A percentile compares a stretch with the other conserved stretches of the same genome.
Evolutionary conservation across 2,888 invertebrate species (phyloP).

Genomic region (Scelioninae gen. 1): DNA sequence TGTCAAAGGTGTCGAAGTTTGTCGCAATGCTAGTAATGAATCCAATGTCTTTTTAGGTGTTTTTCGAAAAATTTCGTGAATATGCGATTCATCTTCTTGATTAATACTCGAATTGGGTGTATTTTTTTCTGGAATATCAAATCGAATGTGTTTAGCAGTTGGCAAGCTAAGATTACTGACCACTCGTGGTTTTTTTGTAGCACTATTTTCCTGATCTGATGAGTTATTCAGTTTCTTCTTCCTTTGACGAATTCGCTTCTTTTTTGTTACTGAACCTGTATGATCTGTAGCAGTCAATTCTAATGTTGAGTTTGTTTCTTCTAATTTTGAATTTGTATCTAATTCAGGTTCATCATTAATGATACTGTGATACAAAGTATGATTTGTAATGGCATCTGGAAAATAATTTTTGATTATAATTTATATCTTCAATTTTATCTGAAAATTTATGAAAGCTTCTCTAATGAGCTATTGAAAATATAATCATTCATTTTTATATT

Average conservation of each 20-base stretch:
- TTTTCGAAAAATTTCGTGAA: slow-evolving; percentile 10
- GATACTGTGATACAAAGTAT: slow-evolving; percentile 47
- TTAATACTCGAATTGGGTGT: slow-evolving; percentile 8
- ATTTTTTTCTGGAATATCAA: slow-evolving; percentile 71
- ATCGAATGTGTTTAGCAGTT: slow-evolving; percentile 78
- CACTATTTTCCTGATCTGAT: slow-evolving; percentile 30
- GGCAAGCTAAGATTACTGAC: slow-evolving; percentile 72
- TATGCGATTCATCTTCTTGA: slow-evolving; percentile 4
- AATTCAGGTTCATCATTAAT: slow-evolving; percentile 17
- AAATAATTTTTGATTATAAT: background rate
- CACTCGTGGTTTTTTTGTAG: slow-evolving; percentile 75
- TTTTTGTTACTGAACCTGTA: slow-evolving; percentile 61
- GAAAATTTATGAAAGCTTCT: too few relatives aligned
- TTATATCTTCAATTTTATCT: too few relatives aligned
- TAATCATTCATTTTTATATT: background rate
- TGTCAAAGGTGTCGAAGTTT: slow-evolving; percentile 76
- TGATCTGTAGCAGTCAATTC: slow-evolving; percentile 39
- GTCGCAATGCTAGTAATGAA: slow-evolving; percentile 74
- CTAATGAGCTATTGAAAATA: too few relatives aligned
- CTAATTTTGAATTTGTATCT: background rate
- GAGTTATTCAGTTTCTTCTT: slow-evolving; percentile 51
- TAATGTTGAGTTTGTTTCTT: slow-evolving; percentile 27
- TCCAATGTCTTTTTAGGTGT: slow-evolving; percentile 67
- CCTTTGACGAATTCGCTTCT: slow-evolving; percentile 73
- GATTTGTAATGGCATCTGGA: slow-evolving; percentile 11